These are phyloP conservation scores for Tiliacea citrago DNA, from an alignment of 2,888 invertebrate genomes.

Conservation along the genomic window DNA sequence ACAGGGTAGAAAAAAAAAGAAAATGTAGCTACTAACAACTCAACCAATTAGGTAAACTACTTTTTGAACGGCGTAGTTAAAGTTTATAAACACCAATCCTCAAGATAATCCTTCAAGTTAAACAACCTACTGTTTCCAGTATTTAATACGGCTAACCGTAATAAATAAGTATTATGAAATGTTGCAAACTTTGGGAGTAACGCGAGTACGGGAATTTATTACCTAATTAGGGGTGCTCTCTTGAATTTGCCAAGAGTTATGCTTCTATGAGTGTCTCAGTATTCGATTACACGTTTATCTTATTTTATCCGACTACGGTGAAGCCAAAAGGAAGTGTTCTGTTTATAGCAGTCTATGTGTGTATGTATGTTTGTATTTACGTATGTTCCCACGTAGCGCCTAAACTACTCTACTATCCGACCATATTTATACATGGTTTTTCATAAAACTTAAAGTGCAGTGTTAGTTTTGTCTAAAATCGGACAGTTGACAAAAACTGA, in stretches of 20 bases:
- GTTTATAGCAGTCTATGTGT: neutral
- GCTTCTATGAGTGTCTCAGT: neutral
- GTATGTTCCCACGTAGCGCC: neutral
- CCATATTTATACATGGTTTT: too few species aligned
- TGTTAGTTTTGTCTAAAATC: too few species aligned
- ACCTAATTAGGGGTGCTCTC: constrained; percentile 9
- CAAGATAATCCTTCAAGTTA: neutral
- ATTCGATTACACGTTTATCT: neutral
- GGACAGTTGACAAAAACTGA: too few species aligned
- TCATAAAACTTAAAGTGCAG: too few species aligned
- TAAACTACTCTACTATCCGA: neutral
- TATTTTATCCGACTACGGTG: neutral
- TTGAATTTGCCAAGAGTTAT: constrained; percentile 36
- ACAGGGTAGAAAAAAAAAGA: neutral
- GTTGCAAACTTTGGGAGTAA: constrained; percentile 4
- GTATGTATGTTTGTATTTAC: neutral
- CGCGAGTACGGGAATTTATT: constrained; percentile 20
- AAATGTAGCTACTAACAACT: too few species aligned
- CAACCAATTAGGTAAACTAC: too few species aligned
- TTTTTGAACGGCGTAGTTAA: too few species aligned
- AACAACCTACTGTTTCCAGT: neutral
- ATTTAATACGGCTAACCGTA: constrained; percentile 2
- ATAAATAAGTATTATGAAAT: constrained; percentile 17
- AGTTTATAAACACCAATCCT: too few species aligned
- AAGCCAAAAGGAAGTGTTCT: neutral